Evolutionary conservation across 2,888 invertebrate species (phyloP).

Genomic region (Cantharis rustica): DNA sequence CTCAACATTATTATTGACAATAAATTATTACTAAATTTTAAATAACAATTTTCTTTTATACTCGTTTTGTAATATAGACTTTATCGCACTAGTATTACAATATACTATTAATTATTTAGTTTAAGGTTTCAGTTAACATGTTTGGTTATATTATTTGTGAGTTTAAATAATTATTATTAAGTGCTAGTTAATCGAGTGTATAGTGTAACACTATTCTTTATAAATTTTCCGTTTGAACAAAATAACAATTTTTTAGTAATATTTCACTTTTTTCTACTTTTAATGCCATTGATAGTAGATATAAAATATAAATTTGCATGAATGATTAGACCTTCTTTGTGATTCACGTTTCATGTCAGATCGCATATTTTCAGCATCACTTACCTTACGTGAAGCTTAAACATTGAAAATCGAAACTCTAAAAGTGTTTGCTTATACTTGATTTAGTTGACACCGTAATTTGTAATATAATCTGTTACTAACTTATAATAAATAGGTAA

Average conservation of each 20-base stretch:
- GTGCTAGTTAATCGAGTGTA: not conserved
- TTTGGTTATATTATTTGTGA: too few species aligned
- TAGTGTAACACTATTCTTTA: not conserved
- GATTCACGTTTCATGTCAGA: constrained; percentile 31
- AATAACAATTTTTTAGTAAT: not conserved
- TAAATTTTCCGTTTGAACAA: not conserved
- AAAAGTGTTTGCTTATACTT: constrained; percentile 22
- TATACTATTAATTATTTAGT: too few species aligned
- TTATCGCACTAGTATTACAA: too few species aligned
- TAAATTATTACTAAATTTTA: too few species aligned
- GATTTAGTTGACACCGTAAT: constrained; percentile 14
- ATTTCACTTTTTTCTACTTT: not conserved
- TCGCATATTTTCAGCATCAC: constrained; percentile 26
- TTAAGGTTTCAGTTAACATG: too few species aligned
- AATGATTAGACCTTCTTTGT: constrained; percentile 34
- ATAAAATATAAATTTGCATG: constrained; percentile 24
- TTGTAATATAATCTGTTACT: constrained; percentile 12
- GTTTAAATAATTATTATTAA: not conserved
- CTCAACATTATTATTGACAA: too few species aligned
- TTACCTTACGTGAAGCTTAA: constrained; percentile 28
- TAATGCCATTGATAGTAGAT: not conserved
- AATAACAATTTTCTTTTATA: too few species aligned
- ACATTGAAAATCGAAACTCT: constrained; percentile 26
- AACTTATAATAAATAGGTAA: not conserved
- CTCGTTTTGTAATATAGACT: too few species aligned